Evolutionary conservation across 1,140 invertebrate genomes (phyloP).

Genomic region (Sinonovacula constricta): DNA sequence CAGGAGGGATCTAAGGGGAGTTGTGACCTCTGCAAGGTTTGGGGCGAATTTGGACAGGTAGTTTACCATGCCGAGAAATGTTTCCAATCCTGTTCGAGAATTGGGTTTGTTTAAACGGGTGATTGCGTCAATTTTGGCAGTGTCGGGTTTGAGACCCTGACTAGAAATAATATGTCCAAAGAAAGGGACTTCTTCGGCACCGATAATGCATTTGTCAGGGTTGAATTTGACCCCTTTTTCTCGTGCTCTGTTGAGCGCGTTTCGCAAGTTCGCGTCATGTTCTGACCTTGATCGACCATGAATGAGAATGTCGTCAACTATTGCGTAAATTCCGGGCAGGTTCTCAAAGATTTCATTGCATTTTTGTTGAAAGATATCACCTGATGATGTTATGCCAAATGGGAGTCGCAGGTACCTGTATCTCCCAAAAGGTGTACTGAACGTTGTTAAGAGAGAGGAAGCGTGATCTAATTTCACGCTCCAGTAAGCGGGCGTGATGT

Average conservation of each 20-base stretch:
- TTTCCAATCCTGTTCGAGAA: background rate
- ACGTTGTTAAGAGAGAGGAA: slow-evolving; percentile 61
- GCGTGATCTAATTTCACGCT: slow-evolving; percentile 63
- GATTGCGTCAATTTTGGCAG: slow-evolving; percentile 51
- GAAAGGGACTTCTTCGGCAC: slow-evolving; percentile 60
- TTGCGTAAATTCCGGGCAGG: too few relatives aligned
- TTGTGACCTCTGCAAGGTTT: too few relatives aligned
- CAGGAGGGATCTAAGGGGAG: too few relatives aligned
- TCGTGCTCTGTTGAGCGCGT: slow-evolving; percentile 71
- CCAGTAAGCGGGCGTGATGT: too few relatives aligned
- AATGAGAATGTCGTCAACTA: too few relatives aligned
- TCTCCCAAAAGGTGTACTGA: too few relatives aligned
- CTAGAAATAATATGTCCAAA: too few relatives aligned
- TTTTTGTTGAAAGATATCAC: too few relatives aligned
- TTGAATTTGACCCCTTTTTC: slow-evolving; percentile 72
- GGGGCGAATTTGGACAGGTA: too few relatives aligned
- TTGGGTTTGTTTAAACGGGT: background rate
- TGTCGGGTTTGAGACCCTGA: too few relatives aligned
- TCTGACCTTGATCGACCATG: slow-evolving; percentile 45
- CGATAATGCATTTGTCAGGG: slow-evolving; percentile 69
- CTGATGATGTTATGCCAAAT: slow-evolving; percentile 40
- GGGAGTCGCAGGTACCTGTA: slow-evolving; percentile 42
- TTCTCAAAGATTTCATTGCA: too few relatives aligned
- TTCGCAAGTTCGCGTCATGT: slow-evolving; percentile 69
- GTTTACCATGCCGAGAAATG: slow-evolving; percentile 9